Evolutionary conservation across 2,113 vertebrate species (phyloP).

Genomic region (Sinocyclocheilus anophthalmus): DNA sequence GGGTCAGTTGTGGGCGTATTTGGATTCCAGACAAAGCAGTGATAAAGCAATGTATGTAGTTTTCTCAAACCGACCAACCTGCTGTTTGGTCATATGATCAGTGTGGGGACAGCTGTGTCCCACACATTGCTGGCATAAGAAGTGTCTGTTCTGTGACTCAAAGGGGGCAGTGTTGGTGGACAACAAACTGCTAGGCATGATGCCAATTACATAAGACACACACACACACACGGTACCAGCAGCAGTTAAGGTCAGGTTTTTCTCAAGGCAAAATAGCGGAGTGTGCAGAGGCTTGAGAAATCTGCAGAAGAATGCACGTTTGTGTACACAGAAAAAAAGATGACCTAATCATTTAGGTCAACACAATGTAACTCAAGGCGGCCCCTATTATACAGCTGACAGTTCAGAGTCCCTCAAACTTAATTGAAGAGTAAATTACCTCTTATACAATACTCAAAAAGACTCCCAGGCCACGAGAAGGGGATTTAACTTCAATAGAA

Average conservation of each 20-base stretch:
- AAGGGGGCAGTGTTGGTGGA: constrained; percentile 70
- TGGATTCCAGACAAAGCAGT: neutral
- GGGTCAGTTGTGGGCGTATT: no score
- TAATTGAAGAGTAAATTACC: constrained; percentile 2
- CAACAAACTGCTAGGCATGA: constrained; percentile 62
- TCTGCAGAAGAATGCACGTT: constrained; percentile 68
- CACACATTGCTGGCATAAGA: constrained; percentile 45
- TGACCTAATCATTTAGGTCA: constrained; percentile 61
- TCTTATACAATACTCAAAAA: neutral
- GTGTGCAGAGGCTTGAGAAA: constrained; percentile 73
- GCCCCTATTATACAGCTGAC: neutral
- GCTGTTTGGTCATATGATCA: neutral
- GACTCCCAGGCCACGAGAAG: neutral
- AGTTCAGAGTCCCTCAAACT: neutral
- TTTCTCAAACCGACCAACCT: neutral
- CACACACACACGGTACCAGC: constrained; percentile 48
- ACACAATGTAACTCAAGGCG: neutral
- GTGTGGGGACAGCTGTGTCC: constrained; percentile 39
- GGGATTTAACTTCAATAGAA: neutral
- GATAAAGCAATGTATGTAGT: neutral
- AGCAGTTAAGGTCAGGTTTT: constrained; percentile 74
- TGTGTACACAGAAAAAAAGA: constrained; percentile 49
- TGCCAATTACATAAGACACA: constrained; percentile 63
- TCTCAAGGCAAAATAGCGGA: constrained; percentile 75
- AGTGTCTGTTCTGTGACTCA: constrained; percentile 59